phyloP scores from a whole-genome alignment of 2,113 vertebrate species.

The Salvator merianae region DNA sequence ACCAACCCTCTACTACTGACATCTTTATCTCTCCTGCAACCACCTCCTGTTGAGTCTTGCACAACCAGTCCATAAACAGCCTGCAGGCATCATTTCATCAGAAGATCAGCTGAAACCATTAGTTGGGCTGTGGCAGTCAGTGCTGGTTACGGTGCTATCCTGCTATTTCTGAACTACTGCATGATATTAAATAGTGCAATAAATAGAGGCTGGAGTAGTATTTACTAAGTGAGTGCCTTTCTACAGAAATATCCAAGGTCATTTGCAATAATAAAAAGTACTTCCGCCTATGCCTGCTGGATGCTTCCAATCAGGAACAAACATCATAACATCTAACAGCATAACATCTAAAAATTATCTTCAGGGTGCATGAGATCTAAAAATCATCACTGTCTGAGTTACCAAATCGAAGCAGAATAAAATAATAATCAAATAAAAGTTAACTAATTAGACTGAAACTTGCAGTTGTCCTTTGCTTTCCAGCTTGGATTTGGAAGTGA shows the following conservation, averaged over 20 bases:
- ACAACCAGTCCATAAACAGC: background rate
- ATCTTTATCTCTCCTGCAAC: background rate
- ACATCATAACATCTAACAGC: too few relatives aligned
- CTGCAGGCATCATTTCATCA: background rate
- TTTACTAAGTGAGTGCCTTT: background rate
- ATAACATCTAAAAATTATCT: background rate
- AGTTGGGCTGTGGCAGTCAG: background rate
- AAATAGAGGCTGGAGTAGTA: too few relatives aligned
- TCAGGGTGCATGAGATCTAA: background rate
- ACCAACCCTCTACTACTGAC: background rate
- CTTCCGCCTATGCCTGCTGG: background rate
- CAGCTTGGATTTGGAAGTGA: background rate
- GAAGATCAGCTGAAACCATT: background rate
- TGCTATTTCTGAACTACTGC: background rate
- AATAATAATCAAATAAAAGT: too few relatives aligned
- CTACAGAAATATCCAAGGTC: background rate
- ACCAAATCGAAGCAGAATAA: too few relatives aligned
- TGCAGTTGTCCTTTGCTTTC: background rate
- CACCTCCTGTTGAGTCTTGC: background rate
- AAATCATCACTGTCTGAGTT: background rate
- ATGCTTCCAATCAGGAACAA: background rate
- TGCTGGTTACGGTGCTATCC: background rate
- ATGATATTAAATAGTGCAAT: background rate
- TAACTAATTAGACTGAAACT: background rate
- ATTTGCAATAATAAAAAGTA: background rate